These are phyloP conservation scores for Coendou prehensilis DNA, from an alignment of 2,797 vertebrate genomes.

Conservation along the genomic window DNA sequence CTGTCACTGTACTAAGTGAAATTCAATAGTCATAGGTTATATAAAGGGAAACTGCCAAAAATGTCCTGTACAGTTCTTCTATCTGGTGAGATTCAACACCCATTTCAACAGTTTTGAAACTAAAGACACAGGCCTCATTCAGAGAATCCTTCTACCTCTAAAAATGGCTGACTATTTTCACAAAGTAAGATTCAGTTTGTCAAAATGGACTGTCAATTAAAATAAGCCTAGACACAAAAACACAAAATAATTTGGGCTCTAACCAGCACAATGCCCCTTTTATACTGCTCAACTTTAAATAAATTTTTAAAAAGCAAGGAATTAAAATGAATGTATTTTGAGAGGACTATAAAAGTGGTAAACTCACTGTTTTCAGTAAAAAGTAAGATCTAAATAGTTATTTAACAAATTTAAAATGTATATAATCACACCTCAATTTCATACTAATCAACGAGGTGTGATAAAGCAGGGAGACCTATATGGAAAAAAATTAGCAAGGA, in stretches of 20 bases:
- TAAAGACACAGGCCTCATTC: background rate
- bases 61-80: background rate
- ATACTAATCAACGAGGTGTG: background rate
- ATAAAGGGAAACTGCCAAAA: background rate
- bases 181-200: background rate
- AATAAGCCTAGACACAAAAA: constrained; percentile 38
- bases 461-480: background rate
- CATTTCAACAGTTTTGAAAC: background rate
- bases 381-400: background rate
- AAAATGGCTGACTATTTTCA: background rate
- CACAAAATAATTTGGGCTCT: background rate
- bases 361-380: background rate
- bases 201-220: background rate
- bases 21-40: background rate
- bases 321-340: background rate
- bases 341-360: background rate
- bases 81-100: background rate
- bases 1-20: background rate
- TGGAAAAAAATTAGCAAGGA: background rate
- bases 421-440: background rate
- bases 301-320: background rate
- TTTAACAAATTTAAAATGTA: background rate
- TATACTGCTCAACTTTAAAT: background rate
- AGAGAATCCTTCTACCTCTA: background rate
- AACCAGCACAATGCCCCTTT: background rate